Evolutionary conservation across 2,113 vertebrate genomes (phyloP), one percentile per base, ranked within the genome.

Genomic region (Ornithorhynchus anatinus): DNA sequence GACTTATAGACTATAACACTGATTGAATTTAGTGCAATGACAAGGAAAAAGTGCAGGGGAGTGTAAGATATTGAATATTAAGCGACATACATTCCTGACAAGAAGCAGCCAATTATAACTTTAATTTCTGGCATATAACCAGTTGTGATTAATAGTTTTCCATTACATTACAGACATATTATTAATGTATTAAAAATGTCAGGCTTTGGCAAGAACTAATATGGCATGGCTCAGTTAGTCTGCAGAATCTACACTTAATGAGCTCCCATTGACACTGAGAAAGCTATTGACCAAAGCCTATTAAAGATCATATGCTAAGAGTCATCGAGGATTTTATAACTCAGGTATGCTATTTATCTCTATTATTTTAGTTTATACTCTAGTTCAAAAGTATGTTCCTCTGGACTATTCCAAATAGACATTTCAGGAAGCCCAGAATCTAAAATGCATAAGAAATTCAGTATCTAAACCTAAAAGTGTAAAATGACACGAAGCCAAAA

Each of bases 171-270:
- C 86, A 94, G 89, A 94, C 94, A 91, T 95, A 95, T 94, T 95
- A 95, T 95, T 94, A 95, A 92, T 91, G 86, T 92, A 94, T 95
- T 95, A 94, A 93, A 94, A 92, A 94, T 92, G 92, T 92, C 87
- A 92, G 89, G 90, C 89, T 88, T 88, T 90, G 89, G 85, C 84
- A 91, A 89, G 89, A 87, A 79, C 87, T 83, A 82, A 85, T 54
- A 71, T n/a, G 31, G 85, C 66, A 75, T 72, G 76, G 75, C 80
- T 91, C 80, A 77, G 88, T 91, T 90, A 79, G 79, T 73, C 81
- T 81, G 86, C 86, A 87, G 31, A 78, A 88, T 89, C 92, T 90
- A 72, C 51, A 87, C 89, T 89, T 96, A 96, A 96, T 93, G 94
- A 96, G 92, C 91, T 90, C 90, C 90, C 86, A 90, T 86, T 89